These are phyloP conservation scores for Saccostrea cuccullata DNA, from an alignment of 1,140 invertebrate species.

Conservation along the genomic window DNA sequence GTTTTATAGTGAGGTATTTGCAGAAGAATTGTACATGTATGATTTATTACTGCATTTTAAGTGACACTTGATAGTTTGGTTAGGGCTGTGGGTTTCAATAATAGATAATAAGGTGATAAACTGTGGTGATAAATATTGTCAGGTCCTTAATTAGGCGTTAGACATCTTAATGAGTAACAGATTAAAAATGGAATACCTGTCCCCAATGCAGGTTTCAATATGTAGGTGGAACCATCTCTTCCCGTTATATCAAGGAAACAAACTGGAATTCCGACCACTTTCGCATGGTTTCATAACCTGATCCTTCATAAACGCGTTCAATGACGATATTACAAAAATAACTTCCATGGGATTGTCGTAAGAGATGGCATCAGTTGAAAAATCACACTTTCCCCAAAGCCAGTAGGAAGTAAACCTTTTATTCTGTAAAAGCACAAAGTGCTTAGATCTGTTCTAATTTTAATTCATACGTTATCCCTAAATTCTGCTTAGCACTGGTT, in stretches of 20 bases:
- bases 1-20: too few relatives aligned
- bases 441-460: neutral
- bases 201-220: neutral
- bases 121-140: too few relatives aligned
- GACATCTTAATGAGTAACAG: neutral
- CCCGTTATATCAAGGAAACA: slow-evolving; percentile 4
- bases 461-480: neutral
- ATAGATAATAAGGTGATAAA: too few relatives aligned
- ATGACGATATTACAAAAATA: neutral
- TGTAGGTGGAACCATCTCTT: slow-evolving; percentile 14
- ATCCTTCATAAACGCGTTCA: slow-evolving; percentile 13
- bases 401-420: neutral
- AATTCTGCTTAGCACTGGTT: neutral
- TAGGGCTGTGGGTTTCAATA: too few relatives aligned
- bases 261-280: neutral
- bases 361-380: slow-evolving; percentile 5
- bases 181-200: neutral
- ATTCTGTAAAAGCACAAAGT: slow-evolving; percentile 2
- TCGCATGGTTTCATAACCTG: neutral
- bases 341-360: neutral
- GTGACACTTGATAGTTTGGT: too few relatives aligned
- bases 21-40: too few relatives aligned
- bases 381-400: neutral
- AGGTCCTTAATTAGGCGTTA: too few relatives aligned
- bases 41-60: neutral